Evolutionary conservation across 2,113 vertebrate species (phyloP), one percentile per base, ranked within the genome.

Genomic region (Prietella phreatophila): DNA sequence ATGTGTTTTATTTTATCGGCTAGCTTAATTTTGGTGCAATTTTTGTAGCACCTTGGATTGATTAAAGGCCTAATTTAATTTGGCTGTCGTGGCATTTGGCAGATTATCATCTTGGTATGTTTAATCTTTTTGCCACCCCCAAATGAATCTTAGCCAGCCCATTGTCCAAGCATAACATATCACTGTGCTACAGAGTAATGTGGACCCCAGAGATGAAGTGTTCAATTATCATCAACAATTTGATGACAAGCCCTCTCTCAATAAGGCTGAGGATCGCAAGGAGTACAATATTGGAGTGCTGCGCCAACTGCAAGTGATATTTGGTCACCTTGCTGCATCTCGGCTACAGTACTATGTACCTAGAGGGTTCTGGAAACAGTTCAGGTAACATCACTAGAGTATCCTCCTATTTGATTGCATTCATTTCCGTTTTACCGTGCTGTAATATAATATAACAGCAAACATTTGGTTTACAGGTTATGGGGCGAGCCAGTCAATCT

Each of bases 401-500:
- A 47, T 9, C 9, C 25, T 42, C 0, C 9, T 55, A 22, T 30
- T 63, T 50, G 33, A 15, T 69, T 69, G 13, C n/a, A 4, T 69
- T 69, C 30, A 63, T n/a, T 25, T 65, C 56, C 11, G 56, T 63
- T 36, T 5, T 79, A 39, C n/a, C 53, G 58, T 27, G 60, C 20
- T 55, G 15, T 65, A 69, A 69, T 30, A 4, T 65, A 69, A 69
- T 30, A 4, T 30, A 69, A 33, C 1, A n/a, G 0, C 15, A 27
- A 56, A 55, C 2, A 14, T 13, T 6, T 55, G 14, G 0, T n/a
- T 33, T 88, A 17, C 91, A 99, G 98, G 94, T 97, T 99, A 92
- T 99, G 98, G 98, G 98, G 98, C 89, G 98, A 99, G 88, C 98
- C 98, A 83, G 97, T 99, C 86, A 99, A 99, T 92, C 95, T 99